Evolutionary conservation across 2,888 invertebrate genomes (phyloP).

Genomic region (Phengaris alcon): DNA sequence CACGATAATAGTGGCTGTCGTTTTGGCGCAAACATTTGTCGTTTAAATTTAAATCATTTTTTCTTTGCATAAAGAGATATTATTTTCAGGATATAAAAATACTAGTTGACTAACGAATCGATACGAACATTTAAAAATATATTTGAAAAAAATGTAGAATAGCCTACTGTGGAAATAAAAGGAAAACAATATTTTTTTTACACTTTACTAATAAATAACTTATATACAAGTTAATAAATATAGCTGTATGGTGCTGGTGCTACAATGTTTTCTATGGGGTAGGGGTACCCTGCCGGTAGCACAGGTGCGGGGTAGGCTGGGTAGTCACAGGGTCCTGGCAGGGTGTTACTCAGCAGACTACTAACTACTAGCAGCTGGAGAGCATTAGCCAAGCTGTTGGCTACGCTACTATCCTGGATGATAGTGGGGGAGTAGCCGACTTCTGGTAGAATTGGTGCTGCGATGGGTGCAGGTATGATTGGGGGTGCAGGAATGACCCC

Average conservation of each 20-base stretch:
- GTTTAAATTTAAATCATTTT: no score
- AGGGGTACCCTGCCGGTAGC: slow-evolving; percentile 9
- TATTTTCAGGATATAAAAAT: no score
- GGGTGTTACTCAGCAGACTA: slow-evolving; percentile 57
- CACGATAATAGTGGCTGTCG: no score
- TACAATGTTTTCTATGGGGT: slow-evolving; percentile 31
- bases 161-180: background rate
- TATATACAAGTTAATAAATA: slow-evolving; percentile 32
- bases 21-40: no score
- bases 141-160: no score
- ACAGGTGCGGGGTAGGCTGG: slow-evolving; percentile 29
- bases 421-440: slow-evolving; percentile 45
- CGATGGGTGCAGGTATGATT: slow-evolving; percentile 32
- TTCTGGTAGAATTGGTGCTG: slow-evolving; percentile 33
- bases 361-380: slow-evolving; percentile 63
- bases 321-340: slow-evolving; percentile 47
- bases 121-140: no score
- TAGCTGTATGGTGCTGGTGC: slow-evolving; percentile 34
- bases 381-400: slow-evolving; percentile 63
- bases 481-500: slow-evolving; percentile 37
- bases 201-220: slow-evolving; percentile 11
- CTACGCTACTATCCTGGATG: slow-evolving; percentile 61
- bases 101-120: no score
- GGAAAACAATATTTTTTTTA: background rate
- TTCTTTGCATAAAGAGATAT: no score